Conservation (phyloP, 1,140 invertebrate genomes). For the Drosophila mojavensis region DNA sequence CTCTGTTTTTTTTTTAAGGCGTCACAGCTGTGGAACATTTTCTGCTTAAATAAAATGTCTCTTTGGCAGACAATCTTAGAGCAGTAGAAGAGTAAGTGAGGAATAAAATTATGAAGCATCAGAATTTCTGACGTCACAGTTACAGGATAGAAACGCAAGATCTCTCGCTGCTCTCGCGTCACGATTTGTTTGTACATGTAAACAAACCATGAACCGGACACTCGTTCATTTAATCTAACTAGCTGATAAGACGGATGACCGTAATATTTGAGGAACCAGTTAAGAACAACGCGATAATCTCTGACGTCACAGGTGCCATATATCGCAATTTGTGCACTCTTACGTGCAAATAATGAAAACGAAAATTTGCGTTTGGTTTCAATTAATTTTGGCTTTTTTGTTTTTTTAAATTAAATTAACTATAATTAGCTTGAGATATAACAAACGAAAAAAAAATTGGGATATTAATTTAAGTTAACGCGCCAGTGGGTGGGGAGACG, state of each 20-base stretch:
- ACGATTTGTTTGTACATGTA: no score
- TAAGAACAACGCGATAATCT: not conserved
- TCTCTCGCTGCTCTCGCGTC: no score
- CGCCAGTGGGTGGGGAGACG: not conserved
- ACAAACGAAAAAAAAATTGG: slow-evolving; percentile 40
- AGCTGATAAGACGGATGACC: not conserved
- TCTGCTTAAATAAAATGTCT: not conserved
- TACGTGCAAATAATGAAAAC: not conserved
- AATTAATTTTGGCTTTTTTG: slow-evolving; percentile 27
- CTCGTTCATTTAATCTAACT: no score
- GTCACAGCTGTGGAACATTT: not conserved
- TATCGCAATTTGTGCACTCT: not conserved
- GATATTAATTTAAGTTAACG: slow-evolving; percentile 5
- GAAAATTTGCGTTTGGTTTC: slow-evolving; percentile 8
- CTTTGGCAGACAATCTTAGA: no score
- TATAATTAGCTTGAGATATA: slow-evolving; percentile 75
- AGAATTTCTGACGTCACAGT: slow-evolving; percentile 10
- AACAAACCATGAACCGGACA: no score
- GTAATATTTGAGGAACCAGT: not conserved
- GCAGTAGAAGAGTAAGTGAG: no score
- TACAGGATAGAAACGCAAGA: not conserved
- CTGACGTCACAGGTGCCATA: not conserved
- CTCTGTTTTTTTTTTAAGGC: not conserved
- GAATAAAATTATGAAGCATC: not conserved
- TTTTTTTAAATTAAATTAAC: slow-evolving; percentile 61